Base-by-base conservation (phyloP, 2,888 invertebrate species). In the Barypeithes pellucidus region DNA sequence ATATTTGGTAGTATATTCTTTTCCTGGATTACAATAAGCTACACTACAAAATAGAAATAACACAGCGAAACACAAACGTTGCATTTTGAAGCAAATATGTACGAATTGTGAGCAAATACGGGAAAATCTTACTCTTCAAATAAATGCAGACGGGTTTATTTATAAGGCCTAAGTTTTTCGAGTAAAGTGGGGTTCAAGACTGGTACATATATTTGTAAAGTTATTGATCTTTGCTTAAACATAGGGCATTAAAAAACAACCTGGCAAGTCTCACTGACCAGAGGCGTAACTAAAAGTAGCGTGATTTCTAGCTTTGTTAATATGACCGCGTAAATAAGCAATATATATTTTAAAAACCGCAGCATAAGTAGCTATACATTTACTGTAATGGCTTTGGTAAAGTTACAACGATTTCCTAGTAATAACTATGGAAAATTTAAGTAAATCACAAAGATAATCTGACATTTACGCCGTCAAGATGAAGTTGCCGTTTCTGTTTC, bases 1-100 rank as follows among this genome's bases (percentile, higher is more conserved):
- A 80, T 90, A 94, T 80, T 91, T 92, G 69, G 88, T 88, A 0
- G 91, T 90, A 81, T 93, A 93, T 61, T 79, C 78, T 3, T 78
- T 76, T 8, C 43, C 50, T 1, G 79, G 77, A 20, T 72, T 76
- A 20, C 76, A 76, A 22, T 57, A 71, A 39, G 71, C 75, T 2
- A 77, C 22, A 18, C 47, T 29, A 33, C 67, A 60, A 4, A 57
- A 47, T 0, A 16, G 22, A 4, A 59, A 9, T 33, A 63, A 22
- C 3, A 36, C 29, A 50, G 36, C 3, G 7, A 63, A n/a, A 12
- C 7, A n/a, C 3, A 63, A 33, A 50, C 20, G 1, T 24, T 63
- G 14, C 63, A 63, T 63, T 29, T 47, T 63, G 1, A 16, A 43
- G 16, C 16, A 43, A 43, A 5, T 43, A 7, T 43, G 16, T 43